Base-by-base conservation (phyloP, 1,140 invertebrate species). In the Helicoverpa armigera region DNA sequence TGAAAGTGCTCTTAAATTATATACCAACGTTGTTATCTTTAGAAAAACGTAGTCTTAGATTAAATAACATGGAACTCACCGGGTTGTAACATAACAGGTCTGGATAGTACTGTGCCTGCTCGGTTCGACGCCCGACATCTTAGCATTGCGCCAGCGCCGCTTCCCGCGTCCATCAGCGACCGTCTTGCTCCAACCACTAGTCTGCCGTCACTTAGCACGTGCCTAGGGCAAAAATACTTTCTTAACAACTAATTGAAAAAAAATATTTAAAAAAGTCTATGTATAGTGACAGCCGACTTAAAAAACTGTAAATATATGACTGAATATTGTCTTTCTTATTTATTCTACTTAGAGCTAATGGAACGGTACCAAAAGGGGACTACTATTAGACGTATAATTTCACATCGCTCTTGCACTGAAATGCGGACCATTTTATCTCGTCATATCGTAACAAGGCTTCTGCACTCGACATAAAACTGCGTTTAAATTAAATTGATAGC, bases 61-160 rank as follows among this genome's bases (percentile, higher is more conserved):
- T 63, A 51, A 58, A 60, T 77, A 50, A 53, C 53, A n/a, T 65
- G 12, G 14, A 78, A 63, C 76, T 29, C 79, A 94, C 93, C 93
- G 77, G 92, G 92, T 79, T 94, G 92, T 67, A 94, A 76, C 16
- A 94, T 79, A 48, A 94, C 90, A 2, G 92, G 92, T 31, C 92
- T 85, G 0, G 93, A 94, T 2, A 94, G 80, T 10, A 90, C 89
- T 1, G 91, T 90, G 2, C 93, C 93, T 16, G 84, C 91, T 18
- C 87, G 85, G 60, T 94, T 94, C 9, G 93, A 90, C 0, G 93
- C 93, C 58, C 89, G 88, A 48, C 93, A 94, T 53, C 93, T 86
- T 0, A 94, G 88, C 54, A 91, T 82, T 0, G 93, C 87, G 9
- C 83, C 89, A 0, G 87, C 90, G 13, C 90, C 90, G 31, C 88